Percentiles rank a stretch among this genome's conserved stretches.
Conservation (phyloP, 2,888 invertebrate genomes). For the Hypolimnas misippus region DNA sequence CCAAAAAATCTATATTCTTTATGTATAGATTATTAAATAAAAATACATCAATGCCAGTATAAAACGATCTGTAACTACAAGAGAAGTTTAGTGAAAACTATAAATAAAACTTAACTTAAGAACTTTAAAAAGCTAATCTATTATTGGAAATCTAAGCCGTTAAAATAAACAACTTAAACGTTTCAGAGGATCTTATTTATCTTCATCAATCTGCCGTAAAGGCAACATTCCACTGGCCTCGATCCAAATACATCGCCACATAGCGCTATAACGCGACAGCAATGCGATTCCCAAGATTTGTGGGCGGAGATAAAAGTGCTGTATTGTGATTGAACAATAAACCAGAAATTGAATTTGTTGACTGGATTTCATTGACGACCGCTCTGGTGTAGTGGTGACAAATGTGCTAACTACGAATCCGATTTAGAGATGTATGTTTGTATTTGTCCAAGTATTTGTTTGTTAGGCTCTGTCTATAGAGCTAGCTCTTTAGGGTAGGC, state of each 20-base stretch:
- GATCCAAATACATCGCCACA: conserved; percentile 38
- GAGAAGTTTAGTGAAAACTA: no score
- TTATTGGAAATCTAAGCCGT: conserved; percentile 17
- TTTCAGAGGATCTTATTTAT: conserved; percentile 23
- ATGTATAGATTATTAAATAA: no score
- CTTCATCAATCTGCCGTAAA: conserved; percentile 26
- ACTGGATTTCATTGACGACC: neutral
- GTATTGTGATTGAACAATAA: conserved; percentile 8
- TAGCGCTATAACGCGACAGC: conserved; percentile 22
- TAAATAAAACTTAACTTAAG: neutral
- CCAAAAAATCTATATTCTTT: no score
- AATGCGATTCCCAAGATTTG: conserved; percentile 28
- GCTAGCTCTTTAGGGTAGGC: no score
- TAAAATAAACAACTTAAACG: conserved; percentile 22
- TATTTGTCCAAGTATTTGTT: neutral
- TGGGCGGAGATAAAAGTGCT: conserved; percentile 10
- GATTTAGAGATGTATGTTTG: no score
- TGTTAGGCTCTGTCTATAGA: no score
- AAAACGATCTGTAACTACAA: no score
- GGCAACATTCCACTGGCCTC: conserved; percentile 38
- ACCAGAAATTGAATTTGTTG: conserved; percentile 4
- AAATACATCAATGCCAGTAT: no score
- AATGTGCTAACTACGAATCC: no score
- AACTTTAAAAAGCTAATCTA: conserved; percentile 16
- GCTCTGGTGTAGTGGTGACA: neutral